Base-by-base conservation (phyloP, 1,140 invertebrate genomes). In the Drosophila lowei region DNA sequence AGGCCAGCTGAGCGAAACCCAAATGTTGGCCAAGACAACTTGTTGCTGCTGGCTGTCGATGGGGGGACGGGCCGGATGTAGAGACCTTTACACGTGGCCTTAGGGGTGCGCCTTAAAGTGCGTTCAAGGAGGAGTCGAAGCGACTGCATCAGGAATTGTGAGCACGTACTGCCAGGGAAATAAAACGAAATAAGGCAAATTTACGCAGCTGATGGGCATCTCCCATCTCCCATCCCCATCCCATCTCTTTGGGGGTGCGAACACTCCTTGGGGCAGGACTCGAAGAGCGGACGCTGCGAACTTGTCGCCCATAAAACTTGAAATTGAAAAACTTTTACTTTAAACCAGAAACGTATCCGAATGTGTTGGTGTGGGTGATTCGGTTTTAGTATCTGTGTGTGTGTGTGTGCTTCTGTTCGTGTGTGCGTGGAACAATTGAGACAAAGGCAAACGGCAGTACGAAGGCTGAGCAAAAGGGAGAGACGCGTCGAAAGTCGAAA, bases 291-390 rank as follows among this genome's bases (percentile, higher is more conserved):
- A 60, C 57, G 50, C 67, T 18, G 50, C 61, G 59, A 85, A 67
- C 77, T 85, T 85, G 81, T 88, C 77, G 81, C 68, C 67, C 77
- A 88, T 85, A 86, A 85, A 85, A 85, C 81, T 85, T 81, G 83
- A 81, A 88, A 85, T 85, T 86, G 79, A 86, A 85, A 85, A 85
- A 85, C 83, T 85, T 84, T 84, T 83, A 84, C 72, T 79, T 84
- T 76, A 76, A 79, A 84, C 73, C 79, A 73, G 46, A 79, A 85
- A 72, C 67, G 64, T 79, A 49, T 59, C 65, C 76, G 49, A 56
- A 43, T 63, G 42, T 28, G 23, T 25, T 25, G 23, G 30, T 34
- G 34, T 38, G 9, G 34, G 34, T 38, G 48, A 43, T 34, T 44
- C 13, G 30, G 8, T 9, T 3, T 57, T n/a, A 52, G 21, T 42